Evolutionary conservation across 2,888 invertebrate species (phyloP), one percentile per base, ranked within the genome.

Genomic region (Belgica antarctica): DNA sequence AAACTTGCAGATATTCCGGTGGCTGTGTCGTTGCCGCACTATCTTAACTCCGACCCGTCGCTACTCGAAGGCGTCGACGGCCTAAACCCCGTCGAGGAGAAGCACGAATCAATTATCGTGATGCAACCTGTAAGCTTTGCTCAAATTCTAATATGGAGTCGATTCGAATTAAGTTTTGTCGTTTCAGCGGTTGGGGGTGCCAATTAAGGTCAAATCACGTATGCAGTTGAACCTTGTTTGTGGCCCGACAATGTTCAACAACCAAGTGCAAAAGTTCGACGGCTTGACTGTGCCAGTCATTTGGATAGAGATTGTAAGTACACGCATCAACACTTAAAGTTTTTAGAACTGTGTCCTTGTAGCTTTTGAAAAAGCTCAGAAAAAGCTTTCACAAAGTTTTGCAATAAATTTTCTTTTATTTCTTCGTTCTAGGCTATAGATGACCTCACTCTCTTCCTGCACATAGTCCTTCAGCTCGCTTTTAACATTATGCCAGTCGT

Each of bases 171-270:
- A 25, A 4, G 27, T 28, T 15, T 52, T 5, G 3, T 41, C 15
- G 3, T 15, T 71, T 2, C 75, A 90, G 85, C 82, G 82, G 70
- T 73, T 88, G 2, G 92, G 91, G 7, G 81, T 87, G 0, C 89
- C 90, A 0, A 73, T 91, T 71, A 77, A 82, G 24, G 82, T 87
- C 0, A 80, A 83, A 12, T 83, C 88, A 15, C 85, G 86, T 71
- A 81, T 90, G 41, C 92, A 92, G 78, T 84, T 89, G 22, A 92
- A 92, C 77, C 78, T 91, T 3, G 83, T 88, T 0, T 85, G 90
- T 73, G 81, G 86, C 17, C 81, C 83, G 47, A 85, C 86, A 0
- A 77, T 78, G 19, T 88, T 85, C 47, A 89, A 88, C 75, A 78
- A 82, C 0, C 82, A 84, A 73, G 85, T 87, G 28, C 78, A 76